Conservation (phyloP, 2,888 invertebrate species). For the Drosophila parthenogenetica region DNA sequence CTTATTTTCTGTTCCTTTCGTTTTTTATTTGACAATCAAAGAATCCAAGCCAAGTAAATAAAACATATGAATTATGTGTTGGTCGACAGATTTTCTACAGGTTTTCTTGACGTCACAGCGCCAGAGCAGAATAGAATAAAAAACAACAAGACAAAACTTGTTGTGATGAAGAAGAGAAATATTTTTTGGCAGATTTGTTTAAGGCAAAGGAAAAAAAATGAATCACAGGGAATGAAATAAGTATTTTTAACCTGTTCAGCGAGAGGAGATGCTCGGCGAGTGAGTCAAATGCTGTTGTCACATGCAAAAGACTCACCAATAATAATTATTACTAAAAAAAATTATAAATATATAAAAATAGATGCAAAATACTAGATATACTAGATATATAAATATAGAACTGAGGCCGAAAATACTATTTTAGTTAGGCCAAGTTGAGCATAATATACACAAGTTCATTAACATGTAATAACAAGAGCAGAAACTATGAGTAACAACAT, state of each 20-base stretch:
- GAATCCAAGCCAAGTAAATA: constrained; percentile 68
- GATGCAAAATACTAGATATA: neutral
- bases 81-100: constrained; percentile 39
- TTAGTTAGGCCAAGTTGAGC: constrained; percentile 20
- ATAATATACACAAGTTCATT: constrained; percentile 65
- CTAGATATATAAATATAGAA: constrained; percentile 23
- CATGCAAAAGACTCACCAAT: constrained; percentile 50
- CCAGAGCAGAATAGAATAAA: constrained; percentile 7
- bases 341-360: constrained; percentile 52
- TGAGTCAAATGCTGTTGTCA: constrained; percentile 60
- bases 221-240: constrained; percentile 39
- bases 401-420: constrained; percentile 25
- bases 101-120: constrained; percentile 53
- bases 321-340: constrained; percentile 51
- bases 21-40: constrained; percentile 50
- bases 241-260: constrained; percentile 22
- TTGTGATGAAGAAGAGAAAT: neutral
- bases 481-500: neutral
- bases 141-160: neutral
- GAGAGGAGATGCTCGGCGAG: constrained; percentile 22
- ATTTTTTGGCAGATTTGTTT: constrained; percentile 14
- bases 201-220: constrained; percentile 32
- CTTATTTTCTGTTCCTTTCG: constrained; percentile 11
- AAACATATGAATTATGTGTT: constrained; percentile 76
- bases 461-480: constrained; percentile 63